Evolutionary conservation across 2,797 vertebrate species (phyloP).

Genomic region (Typhlichthys eigenmanni): DNA sequence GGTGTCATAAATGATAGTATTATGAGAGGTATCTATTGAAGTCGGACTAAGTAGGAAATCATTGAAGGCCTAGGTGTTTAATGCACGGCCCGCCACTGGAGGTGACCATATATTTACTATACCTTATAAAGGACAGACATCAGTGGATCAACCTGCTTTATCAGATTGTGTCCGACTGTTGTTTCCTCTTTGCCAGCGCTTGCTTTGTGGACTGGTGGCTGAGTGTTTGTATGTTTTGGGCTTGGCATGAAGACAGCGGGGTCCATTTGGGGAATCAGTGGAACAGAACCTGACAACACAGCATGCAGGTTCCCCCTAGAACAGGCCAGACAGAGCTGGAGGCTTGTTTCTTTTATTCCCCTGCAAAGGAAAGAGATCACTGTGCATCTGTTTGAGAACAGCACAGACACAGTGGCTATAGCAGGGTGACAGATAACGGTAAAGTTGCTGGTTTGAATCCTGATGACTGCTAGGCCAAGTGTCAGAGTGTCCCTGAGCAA

Average conservation of each 20-base stretch:
- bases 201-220: conserved; percentile 58
- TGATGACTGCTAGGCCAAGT: no score
- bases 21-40: no score
- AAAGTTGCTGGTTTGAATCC: no score
- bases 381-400: conserved; percentile 33
- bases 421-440: no score
- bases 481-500: no score
- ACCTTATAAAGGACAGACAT: no score
- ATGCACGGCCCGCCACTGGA: no score
- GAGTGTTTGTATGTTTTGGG: conserved; percentile 60
- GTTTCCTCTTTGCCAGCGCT: conserved; percentile 52
- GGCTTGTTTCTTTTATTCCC: conserved; percentile 13
- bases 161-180: conserved; percentile 45
- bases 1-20: no score
- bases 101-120: no score
- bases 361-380: conserved; percentile 43
- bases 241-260: conserved; percentile 58
- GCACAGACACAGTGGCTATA: no score
- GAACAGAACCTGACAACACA: conserved; percentile 72
- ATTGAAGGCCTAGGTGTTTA: no score
- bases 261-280: conserved; percentile 64
- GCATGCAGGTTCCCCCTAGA: conserved; percentile 58
- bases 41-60: no score
- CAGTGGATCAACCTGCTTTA: conserved; percentile 41
- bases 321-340: conserved; percentile 32